Evolutionary conservation across 2,888 invertebrate genomes (phyloP), one percentile per base, ranked within the genome.

Genomic region (Aproaerema taeniolella): DNA sequence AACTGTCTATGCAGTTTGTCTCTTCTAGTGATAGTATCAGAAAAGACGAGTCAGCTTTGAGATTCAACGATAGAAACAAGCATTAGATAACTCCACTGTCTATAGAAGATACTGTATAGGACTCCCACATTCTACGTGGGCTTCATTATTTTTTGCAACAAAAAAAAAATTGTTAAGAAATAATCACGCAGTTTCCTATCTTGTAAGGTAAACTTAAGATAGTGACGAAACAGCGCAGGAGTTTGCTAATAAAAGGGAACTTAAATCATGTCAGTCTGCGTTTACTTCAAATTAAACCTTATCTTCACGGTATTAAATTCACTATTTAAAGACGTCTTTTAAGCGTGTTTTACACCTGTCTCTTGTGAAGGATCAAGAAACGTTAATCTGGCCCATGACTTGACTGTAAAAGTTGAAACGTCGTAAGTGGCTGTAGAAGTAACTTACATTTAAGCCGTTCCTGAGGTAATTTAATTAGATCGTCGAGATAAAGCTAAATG

Each of bases 401-500:
- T 55, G 49, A 52, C 45, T 45, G 47, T 52, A 42, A 55, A 52
- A 55, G 58, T 52, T 46, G 66, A 67, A 77, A 73, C 65, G 65
- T 61, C 64, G 50, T 63, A 69, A 55, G 58, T 68, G 49, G 47
- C 54, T 50, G 57, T 61, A 61, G 49, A 61, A 62, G 55, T 56
- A 52, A 51, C 52, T 45, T 58, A 61, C 65, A n/a, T n/a, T 67
- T 67, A 61, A 56, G 62, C 59, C 63, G 63, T 70, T 78, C 58
- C 67, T 62, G 53, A 52, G 54, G 61, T 66, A 64, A 64, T 67
- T 71, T 69, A 76, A 76, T 75, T 65, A 73, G 74, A 75, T 76
- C 57, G 58, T 58, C 52, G 53, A 66, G 75, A 77, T 81, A 73
- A 69, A 66, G 54, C 55, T 69, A 74, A 82, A 81, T 81, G 79